Evolutionary conservation across 2,888 invertebrate species (phyloP), one percentile per base, ranked within the genome.

Genomic region (Mactromeris polynyma): DNA sequence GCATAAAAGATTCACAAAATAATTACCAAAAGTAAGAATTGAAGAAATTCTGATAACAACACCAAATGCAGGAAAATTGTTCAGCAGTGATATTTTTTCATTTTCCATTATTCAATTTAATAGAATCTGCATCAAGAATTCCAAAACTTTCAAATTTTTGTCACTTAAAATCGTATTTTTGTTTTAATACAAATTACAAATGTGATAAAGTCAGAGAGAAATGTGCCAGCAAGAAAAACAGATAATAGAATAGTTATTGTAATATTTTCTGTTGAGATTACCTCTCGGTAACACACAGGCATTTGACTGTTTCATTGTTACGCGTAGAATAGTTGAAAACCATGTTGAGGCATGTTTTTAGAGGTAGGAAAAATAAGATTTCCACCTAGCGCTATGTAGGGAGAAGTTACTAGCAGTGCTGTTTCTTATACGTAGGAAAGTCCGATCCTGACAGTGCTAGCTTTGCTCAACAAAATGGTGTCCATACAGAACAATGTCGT

Each of bases 131-230:
- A 73, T 73, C 36, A 73, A 73, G 73, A 73, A 36, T 73, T 33
- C 73, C 36, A 17, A n/a, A 73, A 73, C 73, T 73, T 33, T 4
- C 26, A 58, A 36, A 14, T 73, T 73, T 73, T 73, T 73, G 73
- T 36, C 73, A 73, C 73, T 73, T 36, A 73, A 36, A 19, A 26
- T 73, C n/a, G 26, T 73, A 73, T 73, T 73, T 73, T 73, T 36
- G 33, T 73, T 73, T 73, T 73, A 73, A 73, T 73, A 73, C 73
- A 73, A 73, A 73, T 36, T 73, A 36, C 58, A 64, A 64, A 64
- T 64, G 58, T 64, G n/a, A 64, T 64, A 64, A 64, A 26, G 58
- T 26, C 58, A 64, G 58, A 64, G 26, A 64, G 58, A n/a, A 64
- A 26, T 9, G 26, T 64, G 26, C 26, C 3, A 26, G 26, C 58